Conservation (phyloP, 2,888 invertebrate genomes). For the Conomelus anceps region DNA sequence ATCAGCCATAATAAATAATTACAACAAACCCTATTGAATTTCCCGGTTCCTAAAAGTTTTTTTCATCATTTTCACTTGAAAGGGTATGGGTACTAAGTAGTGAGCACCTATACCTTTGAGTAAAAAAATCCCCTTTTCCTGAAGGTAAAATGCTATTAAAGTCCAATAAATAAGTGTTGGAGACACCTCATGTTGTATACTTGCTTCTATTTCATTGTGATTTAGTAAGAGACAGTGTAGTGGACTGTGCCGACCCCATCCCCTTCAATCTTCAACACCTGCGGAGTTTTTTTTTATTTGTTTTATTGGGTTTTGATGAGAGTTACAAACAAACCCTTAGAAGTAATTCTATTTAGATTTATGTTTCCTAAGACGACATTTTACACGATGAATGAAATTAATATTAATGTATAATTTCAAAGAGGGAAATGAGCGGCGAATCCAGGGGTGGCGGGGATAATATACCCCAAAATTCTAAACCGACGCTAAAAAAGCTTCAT, state of each 20-base stretch:
- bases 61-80: not conserved
- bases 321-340: too few relatives aligned
- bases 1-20: not conserved
- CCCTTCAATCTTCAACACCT: too few relatives aligned
- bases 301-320: too few relatives aligned
- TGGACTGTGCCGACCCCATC: not conserved
- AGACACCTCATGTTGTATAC: not conserved
- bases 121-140: not conserved
- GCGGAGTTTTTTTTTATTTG: too few relatives aligned
- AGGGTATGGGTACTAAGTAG: not conserved
- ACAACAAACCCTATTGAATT: not conserved
- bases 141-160: not conserved
- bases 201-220: not conserved
- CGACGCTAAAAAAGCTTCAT: too few relatives aligned
- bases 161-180: not conserved
- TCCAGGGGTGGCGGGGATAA: too few relatives aligned
- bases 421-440: too few relatives aligned
- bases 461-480: too few relatives aligned
- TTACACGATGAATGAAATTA: too few relatives aligned
- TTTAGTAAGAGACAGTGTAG: not conserved
- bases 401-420: too few relatives aligned
- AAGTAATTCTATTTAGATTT: too few relatives aligned
- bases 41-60: not conserved
- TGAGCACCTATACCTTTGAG: not conserved
- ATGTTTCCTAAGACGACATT: too few relatives aligned